Conservation (phyloP, 2,797 vertebrate species). For the Acanthurus leucopareius region DNA sequence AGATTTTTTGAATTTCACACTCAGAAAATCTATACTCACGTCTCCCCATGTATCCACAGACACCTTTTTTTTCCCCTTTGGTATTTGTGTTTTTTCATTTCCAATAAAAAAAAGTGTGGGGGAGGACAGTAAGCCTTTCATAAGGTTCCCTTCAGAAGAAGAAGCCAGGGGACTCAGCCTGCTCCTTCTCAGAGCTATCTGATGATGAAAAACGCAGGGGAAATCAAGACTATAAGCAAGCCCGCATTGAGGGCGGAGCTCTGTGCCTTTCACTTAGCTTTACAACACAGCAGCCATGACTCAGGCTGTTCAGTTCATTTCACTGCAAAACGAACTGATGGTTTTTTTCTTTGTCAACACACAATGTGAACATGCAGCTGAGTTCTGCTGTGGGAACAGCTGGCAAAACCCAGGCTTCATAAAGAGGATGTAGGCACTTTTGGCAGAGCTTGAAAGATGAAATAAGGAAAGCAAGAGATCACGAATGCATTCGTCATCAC, state of each 20-base stretch:
- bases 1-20: background rate
- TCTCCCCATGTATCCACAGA: conserved; percentile 1
- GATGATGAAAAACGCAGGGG: conserved; percentile 7
- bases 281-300: background rate
- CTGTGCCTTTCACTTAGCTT: conserved; percentile 11
- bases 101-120: background rate
- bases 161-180: background rate
- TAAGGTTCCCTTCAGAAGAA: background rate
- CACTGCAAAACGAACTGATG: background rate
- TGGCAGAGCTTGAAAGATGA: background rate
- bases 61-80: conserved; percentile 12
- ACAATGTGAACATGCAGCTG: background rate
- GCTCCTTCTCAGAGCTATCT: background rate
- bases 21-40: background rate
- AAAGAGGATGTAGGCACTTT: background rate
- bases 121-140: conserved; percentile 19
- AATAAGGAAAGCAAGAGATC: background rate
- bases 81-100: conserved; percentile 2
- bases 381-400: background rate
- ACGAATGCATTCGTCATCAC: background rate
- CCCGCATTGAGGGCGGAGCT: no score
- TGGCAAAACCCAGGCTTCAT: background rate
- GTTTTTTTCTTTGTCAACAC: background rate
- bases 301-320: background rate
- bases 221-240: background rate